A percentile compares a stretch with the other conserved stretches of the same genome.
Evolutionary conservation across 2,797 vertebrate species (phyloP).

Genomic region (Meda fulgida): DNA sequence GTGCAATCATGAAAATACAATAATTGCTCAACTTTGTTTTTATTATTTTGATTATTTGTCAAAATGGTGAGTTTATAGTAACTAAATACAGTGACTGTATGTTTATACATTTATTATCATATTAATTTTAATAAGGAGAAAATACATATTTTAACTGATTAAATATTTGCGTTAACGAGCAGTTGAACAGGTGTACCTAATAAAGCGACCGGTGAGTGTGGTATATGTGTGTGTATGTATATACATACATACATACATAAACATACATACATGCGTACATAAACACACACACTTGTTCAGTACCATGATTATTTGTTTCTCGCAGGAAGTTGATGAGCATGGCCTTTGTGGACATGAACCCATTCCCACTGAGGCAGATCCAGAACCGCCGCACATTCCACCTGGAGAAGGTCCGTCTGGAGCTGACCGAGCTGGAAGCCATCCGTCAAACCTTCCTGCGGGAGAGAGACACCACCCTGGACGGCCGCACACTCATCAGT

Average conservation of each 20-base stretch:
- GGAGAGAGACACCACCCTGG: conserved; percentile 85
- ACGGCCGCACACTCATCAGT: conserved; percentile 88
- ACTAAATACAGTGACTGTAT: background rate
- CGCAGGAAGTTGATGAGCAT: conserved; percentile 90
- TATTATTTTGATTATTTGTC: background rate
- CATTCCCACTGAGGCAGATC: conserved; percentile 94
- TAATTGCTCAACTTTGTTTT: background rate
- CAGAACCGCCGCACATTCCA: conserved; percentile 92
- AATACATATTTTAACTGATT: background rate
- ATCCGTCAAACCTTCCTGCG: conserved; percentile 94
- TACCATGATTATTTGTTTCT: background rate
- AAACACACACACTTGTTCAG: background rate
- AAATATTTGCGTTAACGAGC: background rate
- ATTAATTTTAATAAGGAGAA: background rate
- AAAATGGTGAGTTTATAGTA: background rate
- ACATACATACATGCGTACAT: too few relatives aligned
- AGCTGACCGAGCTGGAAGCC: conserved; percentile 93
- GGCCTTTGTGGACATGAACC: conserved; percentile 96
- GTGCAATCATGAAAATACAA: background rate
- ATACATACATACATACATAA: too few relatives aligned
- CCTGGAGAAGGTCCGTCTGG: conserved; percentile 95
- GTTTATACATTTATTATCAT: background rate
- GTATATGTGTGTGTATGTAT: too few relatives aligned
- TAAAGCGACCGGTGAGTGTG: background rate
- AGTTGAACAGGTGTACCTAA: background rate